Percentiles rank a stretch among this genome's conserved stretches.
phyloP scores from a whole-genome alignment of 2,113 vertebrate species.

The Ictalurus punctatus region DNA sequence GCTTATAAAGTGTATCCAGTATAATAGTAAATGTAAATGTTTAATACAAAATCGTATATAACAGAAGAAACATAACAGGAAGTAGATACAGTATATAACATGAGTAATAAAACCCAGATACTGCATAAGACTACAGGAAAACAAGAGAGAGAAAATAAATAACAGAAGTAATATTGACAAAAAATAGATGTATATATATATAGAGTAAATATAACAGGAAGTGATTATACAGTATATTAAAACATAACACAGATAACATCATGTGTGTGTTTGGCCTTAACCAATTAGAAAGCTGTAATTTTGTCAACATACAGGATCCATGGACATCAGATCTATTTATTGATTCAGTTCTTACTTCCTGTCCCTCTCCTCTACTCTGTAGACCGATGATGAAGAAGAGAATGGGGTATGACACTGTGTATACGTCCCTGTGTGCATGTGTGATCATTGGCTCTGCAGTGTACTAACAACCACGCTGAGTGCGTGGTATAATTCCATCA shows the following conservation, averaged over 20 bases:
- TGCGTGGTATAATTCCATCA: conserved; percentile 35
- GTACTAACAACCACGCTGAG: not conserved
- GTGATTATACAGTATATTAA: not conserved
- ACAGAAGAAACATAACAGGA: not conserved
- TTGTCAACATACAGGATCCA: not conserved
- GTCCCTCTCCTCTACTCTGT: conserved; percentile 54
- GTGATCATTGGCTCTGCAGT: conserved; percentile 36
- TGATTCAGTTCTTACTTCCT: not conserved
- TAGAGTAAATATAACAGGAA: not conserved
- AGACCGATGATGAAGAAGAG: conserved; percentile 94
- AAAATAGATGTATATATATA: not conserved
- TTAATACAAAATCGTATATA: not conserved
- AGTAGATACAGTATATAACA: not conserved
- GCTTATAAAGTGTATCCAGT: too few species aligned
- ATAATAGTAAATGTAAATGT: not conserved
- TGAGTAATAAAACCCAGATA: not conserved
- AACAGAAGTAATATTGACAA: not conserved
- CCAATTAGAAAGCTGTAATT: not conserved
- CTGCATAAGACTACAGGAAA: not conserved
- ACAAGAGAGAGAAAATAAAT: not conserved
- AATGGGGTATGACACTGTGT: conserved; percentile 71
- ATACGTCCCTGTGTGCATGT: conserved; percentile 50
- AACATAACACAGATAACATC: not conserved
- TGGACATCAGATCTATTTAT: not conserved
- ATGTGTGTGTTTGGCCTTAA: not conserved